Base-by-base conservation (phyloP, 2,797 vertebrate species). In the Mormyrops boulengeri region DNA sequence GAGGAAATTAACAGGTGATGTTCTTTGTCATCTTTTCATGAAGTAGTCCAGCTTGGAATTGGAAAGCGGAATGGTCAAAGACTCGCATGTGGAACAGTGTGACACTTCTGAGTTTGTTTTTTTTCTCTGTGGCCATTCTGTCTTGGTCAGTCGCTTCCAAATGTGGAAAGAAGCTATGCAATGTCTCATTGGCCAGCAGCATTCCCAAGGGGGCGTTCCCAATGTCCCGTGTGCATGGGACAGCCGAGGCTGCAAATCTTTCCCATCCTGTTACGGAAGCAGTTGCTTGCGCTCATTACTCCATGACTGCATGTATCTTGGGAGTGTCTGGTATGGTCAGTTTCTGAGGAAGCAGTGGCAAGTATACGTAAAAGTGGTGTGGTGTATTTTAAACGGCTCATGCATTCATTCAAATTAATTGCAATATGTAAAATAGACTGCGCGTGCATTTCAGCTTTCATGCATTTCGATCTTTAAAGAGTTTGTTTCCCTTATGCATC, bases 291-390 rank as follows among this genome's bases (percentile, higher is more conserved):
- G 19, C n/a, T 50, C 11, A 85, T 85, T 85, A 49, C 82, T 49
- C 47, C 26, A 19, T n/a, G 38, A 44, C 73, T 19, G 73, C 55
- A 22, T 47, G 11, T 6, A 50, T 26, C 53, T 22, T 4, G 8
- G 34, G 19, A 12, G 53, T 41, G 44, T 69, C 11, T 34, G 41
- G 87, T 22, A 17, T 44, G 22, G 11, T 26, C 62, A 30, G 19
- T 69, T 50, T 73, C 44, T 66, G n/a, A 22, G n/a, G 44, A 69
- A 49, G 92, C 89, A 92, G 91, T 90, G 88, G 90, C 38, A 88
- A 91, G 88, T 90, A 84, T 89, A 85, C 47, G 26, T 85, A 11
- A 47, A 41, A 80, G 44, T 49, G 41, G 26, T 11, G 19, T 19
- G n/a, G 80, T 26, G 22, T 26, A 11, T 89, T 87, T 73, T 73